A percentile compares a stretch with the other conserved stretches of the same genome.
Evolutionary conservation across 1,140 invertebrate species (phyloP).

Genomic region (Camponotus pennsylvanicus): DNA sequence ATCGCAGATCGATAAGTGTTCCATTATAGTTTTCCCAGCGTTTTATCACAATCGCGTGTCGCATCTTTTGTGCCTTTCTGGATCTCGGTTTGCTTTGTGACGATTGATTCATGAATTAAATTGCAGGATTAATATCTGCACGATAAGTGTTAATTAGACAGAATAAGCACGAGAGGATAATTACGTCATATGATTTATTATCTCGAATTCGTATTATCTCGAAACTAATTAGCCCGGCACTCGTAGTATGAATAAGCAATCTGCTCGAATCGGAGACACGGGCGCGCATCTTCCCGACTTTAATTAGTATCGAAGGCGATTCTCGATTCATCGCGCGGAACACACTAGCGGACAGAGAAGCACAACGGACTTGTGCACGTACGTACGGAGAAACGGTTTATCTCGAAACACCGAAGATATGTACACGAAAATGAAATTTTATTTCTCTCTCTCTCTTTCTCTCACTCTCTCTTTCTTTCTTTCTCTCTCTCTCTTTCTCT

Average conservation of each 20-base stretch:
- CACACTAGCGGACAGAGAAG: constrained; percentile 68
- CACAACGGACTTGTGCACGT: constrained; percentile 55
- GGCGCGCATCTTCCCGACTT: constrained; percentile 13
- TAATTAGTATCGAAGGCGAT: constrained; percentile 45
- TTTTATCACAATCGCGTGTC: constrained; percentile 22
- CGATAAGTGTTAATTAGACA: neutral
- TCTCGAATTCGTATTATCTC: neutral
- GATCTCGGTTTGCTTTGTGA: neutral
- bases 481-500: neutral
- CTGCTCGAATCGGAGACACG: constrained; percentile 42
- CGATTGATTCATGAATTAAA: neutral
- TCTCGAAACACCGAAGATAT: constrained; percentile 63
- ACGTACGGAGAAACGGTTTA: constrained; percentile 48
- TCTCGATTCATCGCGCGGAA: constrained; percentile 48
- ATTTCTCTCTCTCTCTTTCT: neutral
- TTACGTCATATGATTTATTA: neutral
- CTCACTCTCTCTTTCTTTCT: no score
- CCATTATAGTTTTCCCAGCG: neutral
- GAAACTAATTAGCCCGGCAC: constrained; percentile 8
- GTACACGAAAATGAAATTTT: constrained; percentile 56
- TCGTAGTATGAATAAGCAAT: constrained; percentile 33
- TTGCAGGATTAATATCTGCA: neutral
- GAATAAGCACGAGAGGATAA: neutral
- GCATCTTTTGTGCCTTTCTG: neutral
- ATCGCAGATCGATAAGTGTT: constrained; percentile 22